Conservation (phyloP, 2,888 invertebrate genomes). For the Caenorhabditis sulstoni region DNA sequence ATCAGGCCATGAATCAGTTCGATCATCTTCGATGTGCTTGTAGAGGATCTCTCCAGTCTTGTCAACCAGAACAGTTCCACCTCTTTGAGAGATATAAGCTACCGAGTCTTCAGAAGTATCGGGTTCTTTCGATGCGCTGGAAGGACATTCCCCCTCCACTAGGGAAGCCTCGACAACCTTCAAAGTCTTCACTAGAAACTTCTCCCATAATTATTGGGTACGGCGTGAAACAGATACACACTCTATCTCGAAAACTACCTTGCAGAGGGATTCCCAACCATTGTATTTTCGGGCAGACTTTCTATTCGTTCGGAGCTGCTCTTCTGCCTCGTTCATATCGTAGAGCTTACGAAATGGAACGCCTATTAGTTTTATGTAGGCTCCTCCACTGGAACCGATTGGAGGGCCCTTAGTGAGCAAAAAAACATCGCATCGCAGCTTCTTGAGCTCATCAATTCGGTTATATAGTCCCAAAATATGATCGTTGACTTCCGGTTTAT, state of each 20-base stretch:
- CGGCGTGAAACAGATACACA: no score
- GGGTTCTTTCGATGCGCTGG: slow-evolving; percentile 3
- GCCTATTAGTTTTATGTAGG: slow-evolving; percentile 71
- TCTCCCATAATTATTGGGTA: no score
- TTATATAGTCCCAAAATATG: slow-evolving; percentile 70
- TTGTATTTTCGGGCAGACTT: slow-evolving; percentile 58
- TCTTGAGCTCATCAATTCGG: slow-evolving; percentile 63
- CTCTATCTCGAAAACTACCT: slow-evolving; percentile 33
- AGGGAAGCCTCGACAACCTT: slow-evolving; percentile 61
- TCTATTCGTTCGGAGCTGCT: slow-evolving; percentile 60
- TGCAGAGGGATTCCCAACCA: slow-evolving; percentile 61
- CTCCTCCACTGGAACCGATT: slow-evolving; percentile 68
- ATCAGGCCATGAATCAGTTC: slow-evolving; percentile 57
- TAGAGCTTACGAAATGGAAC: slow-evolving; percentile 70
- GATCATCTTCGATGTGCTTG: slow-evolving; percentile 65
- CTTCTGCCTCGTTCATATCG: slow-evolving; percentile 66
- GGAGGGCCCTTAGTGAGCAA: slow-evolving; percentile 69
- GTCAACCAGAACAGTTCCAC: slow-evolving; percentile 66
- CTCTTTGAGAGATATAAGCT: slow-evolving; percentile 57
- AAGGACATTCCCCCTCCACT: slow-evolving; percentile 35
- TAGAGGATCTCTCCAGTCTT: slow-evolving; percentile 62
- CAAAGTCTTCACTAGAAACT: background rate
- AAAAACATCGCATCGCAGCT: slow-evolving; percentile 66
- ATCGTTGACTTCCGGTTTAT: slow-evolving; percentile 64
- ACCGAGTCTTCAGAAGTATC: slow-evolving; percentile 38